A percentile compares a stretch with the other conserved stretches of the same genome.
These are phyloP conservation scores for Staurois parvus DNA, from an alignment of 2,797 vertebrate genomes.

Conservation along the genomic window DNA sequence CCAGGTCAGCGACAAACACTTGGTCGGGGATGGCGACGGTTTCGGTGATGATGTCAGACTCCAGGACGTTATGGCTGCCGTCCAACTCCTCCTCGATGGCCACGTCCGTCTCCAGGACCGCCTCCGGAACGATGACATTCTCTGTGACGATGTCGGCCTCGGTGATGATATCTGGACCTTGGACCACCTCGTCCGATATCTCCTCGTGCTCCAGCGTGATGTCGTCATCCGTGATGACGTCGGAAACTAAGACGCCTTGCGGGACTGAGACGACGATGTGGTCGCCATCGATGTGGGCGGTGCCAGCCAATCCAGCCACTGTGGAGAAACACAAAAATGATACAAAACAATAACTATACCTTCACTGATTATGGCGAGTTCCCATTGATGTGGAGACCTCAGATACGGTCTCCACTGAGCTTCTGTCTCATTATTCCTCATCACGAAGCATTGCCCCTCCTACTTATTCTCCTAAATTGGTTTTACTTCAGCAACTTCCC, in stretches of 20 bases:
- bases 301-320: slow-evolving; percentile 96
- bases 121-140: slow-evolving; percentile 92
- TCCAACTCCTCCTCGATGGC: slow-evolving; percentile 92
- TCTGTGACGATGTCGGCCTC: slow-evolving; percentile 90
- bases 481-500: too few relatives aligned
- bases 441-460: too few relatives aligned
- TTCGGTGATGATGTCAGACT: slow-evolving; percentile 86
- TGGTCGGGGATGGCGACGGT: slow-evolving; percentile 84
- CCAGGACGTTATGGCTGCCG: slow-evolving; percentile 84
- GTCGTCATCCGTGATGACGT: slow-evolving; percentile 94
- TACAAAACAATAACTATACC: background rate
- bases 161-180: slow-evolving; percentile 89
- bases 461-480: too few relatives aligned
- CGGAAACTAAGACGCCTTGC: slow-evolving; percentile 95
- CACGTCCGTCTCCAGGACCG: slow-evolving; percentile 92
- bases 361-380: too few relatives aligned
- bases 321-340: slow-evolving; percentile 60
- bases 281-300: slow-evolving; percentile 96
- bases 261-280: slow-evolving; percentile 98
- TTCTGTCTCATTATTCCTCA: too few relatives aligned
- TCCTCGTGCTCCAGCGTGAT: slow-evolving; percentile 89
- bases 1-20: slow-evolving; percentile 94
- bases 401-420: too few relatives aligned
- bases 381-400: too few relatives aligned
- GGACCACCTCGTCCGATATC: slow-evolving; percentile 91